Evolutionary conservation across 2,113 vertebrate species (phyloP), one percentile per base, ranked within the genome.

Genomic region (Eubucco bourcierii): DNA sequence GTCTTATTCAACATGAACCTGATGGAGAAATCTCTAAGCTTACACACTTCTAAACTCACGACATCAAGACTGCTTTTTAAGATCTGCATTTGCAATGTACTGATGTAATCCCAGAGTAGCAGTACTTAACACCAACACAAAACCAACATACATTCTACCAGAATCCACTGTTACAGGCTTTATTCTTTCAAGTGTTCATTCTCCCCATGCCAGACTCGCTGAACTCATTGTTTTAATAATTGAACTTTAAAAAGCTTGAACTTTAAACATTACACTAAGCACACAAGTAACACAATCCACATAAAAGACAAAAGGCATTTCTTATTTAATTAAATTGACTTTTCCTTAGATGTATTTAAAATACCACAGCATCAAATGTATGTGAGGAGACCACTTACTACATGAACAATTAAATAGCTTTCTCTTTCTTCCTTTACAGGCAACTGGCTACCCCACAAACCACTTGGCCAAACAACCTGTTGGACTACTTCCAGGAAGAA

Each of bases 251-350:
- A 87, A 84, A 78, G 71, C 15, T 52, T 24, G 56, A 90, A 76
- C 53, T 87, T 90, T 29, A 63, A 90, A 87, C 84, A 84, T 41
- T 24, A 84, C 59, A 92, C 73, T 66, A 79, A 93, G 39, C 75
- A 47, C 53, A 84, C 59, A 81, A 96, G 39, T 50, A 94, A 88
- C 73, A 67, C 27, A 55, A 76, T 92, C 92, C 90, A 94, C 90
- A 95, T 95, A 81, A 95, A 94, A 95, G 86, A 71, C 56, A 70
- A 81, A 77, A 93, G 63, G 9, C 37, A 71, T 94, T 97, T 94
- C 70, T 90, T 94, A 76, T 94, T 97, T 94, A 90, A 87, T 93
- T 95, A 86, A 76, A 76, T 18, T 82, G 73, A 90, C 85, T 95
- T 92, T 94, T 91, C 61, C 78, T 95, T 88, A 93, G 72, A 93